These are phyloP conservation scores for Stegodyphus dumicola DNA, from an alignment of 1,140 invertebrate species.

Conservation along the genomic window DNA sequence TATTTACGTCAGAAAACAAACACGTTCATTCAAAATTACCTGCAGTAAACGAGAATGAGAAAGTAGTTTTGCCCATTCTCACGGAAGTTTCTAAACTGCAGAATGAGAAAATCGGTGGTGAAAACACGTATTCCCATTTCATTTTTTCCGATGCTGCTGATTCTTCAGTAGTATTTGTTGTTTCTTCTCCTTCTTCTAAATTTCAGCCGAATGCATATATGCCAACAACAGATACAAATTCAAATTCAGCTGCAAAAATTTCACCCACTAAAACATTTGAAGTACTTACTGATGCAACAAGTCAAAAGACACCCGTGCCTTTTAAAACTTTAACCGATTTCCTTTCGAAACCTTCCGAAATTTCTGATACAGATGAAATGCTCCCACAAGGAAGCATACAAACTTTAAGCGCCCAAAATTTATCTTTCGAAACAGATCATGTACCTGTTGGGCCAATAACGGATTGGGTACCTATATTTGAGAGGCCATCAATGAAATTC, in stretches of 20 bases:
- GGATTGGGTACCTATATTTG: slow-evolving; percentile 62
- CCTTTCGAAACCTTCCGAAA: neutral
- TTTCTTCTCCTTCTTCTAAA: neutral
- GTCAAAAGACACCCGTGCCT: neutral
- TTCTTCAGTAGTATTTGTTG: neutral
- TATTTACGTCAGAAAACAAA: slow-evolving; percentile 1
- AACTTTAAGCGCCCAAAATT: neutral
- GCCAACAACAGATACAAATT: neutral
- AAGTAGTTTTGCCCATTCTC: neutral
- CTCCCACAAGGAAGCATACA: neutral
- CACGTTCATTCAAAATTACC: neutral
- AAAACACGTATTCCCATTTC: slow-evolving; percentile 20
- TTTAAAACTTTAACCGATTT: neutral
- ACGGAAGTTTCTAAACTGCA: neutral
- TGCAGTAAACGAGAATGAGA: neutral
- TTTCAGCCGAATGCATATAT: neutral
- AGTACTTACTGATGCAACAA: slow-evolving; percentile 14
- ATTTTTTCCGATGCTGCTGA: slow-evolving; percentile 41
- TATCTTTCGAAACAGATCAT: neutral
- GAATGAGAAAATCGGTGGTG: neutral
- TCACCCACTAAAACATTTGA: slow-evolving; percentile 25
- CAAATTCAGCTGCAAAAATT: neutral
- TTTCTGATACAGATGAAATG: neutral
- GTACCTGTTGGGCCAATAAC: slow-evolving; percentile 58
- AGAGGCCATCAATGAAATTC: slow-evolving; percentile 57